Evolutionary conservation across 2,113 vertebrate species (phyloP).

Genomic region (Aegotheles bennettii): DNA sequence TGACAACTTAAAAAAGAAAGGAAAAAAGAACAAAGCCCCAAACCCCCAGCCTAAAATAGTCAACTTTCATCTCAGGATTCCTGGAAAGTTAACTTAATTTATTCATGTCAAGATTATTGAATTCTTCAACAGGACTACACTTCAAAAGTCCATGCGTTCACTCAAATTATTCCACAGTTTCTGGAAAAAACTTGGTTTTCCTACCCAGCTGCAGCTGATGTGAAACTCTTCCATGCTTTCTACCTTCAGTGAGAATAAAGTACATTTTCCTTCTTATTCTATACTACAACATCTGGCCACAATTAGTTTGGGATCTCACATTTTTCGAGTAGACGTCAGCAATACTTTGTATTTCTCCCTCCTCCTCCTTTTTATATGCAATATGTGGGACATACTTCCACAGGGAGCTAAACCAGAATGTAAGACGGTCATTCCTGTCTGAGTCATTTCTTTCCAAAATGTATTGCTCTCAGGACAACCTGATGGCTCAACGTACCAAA

Average conservation of each 20-base stretch:
- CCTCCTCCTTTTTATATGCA: background rate
- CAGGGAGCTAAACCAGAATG: background rate
- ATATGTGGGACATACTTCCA: background rate
- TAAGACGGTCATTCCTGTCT: background rate
- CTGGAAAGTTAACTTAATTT: background rate
- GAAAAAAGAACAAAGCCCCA: fast-evolving
- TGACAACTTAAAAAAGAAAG: background rate
- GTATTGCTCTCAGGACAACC: conserved; percentile 42
- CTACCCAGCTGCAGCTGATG: background rate
- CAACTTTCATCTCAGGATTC: background rate
- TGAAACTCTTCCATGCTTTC: background rate
- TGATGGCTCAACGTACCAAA: conserved; percentile 35
- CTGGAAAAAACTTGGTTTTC: background rate
- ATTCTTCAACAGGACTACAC: background rate
- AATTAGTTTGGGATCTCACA: conserved; percentile 24
- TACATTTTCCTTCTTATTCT: background rate
- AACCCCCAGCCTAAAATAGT: background rate
- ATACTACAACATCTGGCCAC: conserved; percentile 49
- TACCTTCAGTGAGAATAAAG: conserved; percentile 8
- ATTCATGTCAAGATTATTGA: background rate
- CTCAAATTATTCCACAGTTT: background rate
- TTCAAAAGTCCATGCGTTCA: background rate
- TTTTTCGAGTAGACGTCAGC: conserved; percentile 33
- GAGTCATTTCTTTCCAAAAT: conserved; percentile 34
- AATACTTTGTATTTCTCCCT: conserved; percentile 21